Base-by-base conservation (phyloP, 2,113 vertebrate genomes). In the Erythrocercus mccallii region DNA sequence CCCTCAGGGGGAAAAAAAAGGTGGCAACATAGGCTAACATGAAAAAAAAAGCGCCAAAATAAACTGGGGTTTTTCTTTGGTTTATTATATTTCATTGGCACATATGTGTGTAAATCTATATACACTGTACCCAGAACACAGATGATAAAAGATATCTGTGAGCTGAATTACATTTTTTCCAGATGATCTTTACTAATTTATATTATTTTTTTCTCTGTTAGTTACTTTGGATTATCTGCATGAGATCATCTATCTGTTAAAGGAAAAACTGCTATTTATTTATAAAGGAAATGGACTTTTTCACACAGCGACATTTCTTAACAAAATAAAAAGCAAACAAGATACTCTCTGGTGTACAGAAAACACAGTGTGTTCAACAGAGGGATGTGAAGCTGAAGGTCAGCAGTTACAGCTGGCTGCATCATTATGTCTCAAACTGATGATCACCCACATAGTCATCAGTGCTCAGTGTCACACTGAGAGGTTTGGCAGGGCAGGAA, bases 361-460 rank as follows among this genome's bases (percentile, higher is more conserved):
- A 74, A 79, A 77, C 8, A 33, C 9, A 2, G 19, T 7, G 6
- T 61, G 30, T 22, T 53, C 56, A 37, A 74, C 54, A 61, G 31
- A 45, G 40, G 23, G 40, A 57, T 15, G 4, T 42, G 65, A 81
- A 92, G 25, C 13, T 73, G 70, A 88, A 81, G 68, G 69, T 81
- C 71, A 91, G 33, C 50, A 72, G 71, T 94, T 90, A 72, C 14
- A 28, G 66, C 44, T 88, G 58, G 45, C 90, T 95, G 81, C 82
- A 68, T 90, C 84, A 57, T 88, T 95, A 68, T 51, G 54, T 47
- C 84, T 82, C 81, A 88, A 92, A 72, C 20, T 83, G 64, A 95
- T 88, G 91, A 42, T 92, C 83, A 90, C 56, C 64, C 84, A 73
- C 25, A 66, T 23, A 69, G 74, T 69, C 82, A 90, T 58, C 65